These are phyloP conservation scores for Microctenopoma steveboyesi DNA, from an alignment of 2,797 vertebrate genomes.

Conservation along the genomic window DNA sequence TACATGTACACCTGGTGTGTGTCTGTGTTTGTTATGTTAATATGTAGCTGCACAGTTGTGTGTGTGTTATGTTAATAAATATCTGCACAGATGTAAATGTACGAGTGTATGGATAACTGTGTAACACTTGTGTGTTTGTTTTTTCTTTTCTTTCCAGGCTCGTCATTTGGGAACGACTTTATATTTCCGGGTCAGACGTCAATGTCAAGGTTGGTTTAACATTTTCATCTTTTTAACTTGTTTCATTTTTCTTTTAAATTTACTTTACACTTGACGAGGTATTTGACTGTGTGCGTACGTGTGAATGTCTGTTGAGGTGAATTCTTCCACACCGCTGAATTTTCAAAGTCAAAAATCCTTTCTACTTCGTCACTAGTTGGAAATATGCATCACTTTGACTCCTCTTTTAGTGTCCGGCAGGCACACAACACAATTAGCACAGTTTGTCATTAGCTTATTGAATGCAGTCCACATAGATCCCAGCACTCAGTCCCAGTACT, in stretches of 20 bases:
- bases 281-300: background rate
- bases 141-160: constrained; percentile 53
- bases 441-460: constrained; percentile 42
- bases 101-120: background rate
- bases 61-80: constrained; percentile 16
- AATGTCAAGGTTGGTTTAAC: constrained; percentile 40
- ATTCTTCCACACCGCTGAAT: background rate
- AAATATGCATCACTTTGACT: background rate
- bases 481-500: background rate
- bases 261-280: background rate
- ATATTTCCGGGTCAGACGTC: constrained; percentile 21
- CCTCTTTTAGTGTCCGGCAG: constrained; percentile 13
- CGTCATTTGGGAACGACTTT: constrained; percentile 14
- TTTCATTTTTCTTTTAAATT: constrained; percentile 8
- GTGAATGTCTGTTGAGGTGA: background rate
- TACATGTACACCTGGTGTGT: constrained; percentile 56
- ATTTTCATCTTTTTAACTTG: constrained; percentile 22
- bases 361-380: background rate
- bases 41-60: constrained; percentile 4
- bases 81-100: constrained; percentile 4
- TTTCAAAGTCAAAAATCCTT: constrained; percentile 24
- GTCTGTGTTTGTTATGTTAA: constrained; percentile 18
- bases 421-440: constrained; percentile 15
- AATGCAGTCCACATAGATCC: constrained; percentile 28
- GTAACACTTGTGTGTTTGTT: constrained; percentile 29